Base-by-base conservation (phyloP, 1,140 invertebrate genomes). In the Drosophila persimilis region DNA sequence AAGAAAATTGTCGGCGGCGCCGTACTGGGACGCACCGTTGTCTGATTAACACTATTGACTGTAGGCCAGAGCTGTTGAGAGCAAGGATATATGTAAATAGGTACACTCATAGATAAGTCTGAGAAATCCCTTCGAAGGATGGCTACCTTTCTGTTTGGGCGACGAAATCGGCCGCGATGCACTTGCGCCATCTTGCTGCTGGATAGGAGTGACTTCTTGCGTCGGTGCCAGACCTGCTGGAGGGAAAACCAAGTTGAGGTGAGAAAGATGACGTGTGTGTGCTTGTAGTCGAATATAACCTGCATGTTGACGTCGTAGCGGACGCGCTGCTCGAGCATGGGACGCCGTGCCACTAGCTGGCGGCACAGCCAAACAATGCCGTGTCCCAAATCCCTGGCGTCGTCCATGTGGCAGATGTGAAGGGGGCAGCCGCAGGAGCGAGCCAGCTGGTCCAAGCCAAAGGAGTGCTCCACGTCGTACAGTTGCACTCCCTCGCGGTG, bases 391-490 rank as follows among this genome's bases (percentile, higher is more conserved):
- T 85, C 59, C 6, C 20, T 31, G 0, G 22, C 29, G 7, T 58
- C 46, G 31, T 53, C 57, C 63, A 73, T 66, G 54, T 76, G 63
- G 44, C 89, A 90, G 3, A 84, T 54, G 55, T 72, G 67, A 24
- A 89, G 44, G 0, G 80, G 75, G 20, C 85, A 75, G 11, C 55
- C 64, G 45, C 61, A 81, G 6, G 39, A 13, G 6, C 22, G 52
- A 3, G 85, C 73, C 51, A 90, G 55, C 6, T 77, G 56, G 26
- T 79, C 85, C 51, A 90, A 15, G 0, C 47, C 55, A 11, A 90
- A 90, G 8, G 89, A 61, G 24, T 90, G 73, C 51, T 84, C 89
- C 46, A 90, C 80, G 15, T 90, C 89, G 43, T 90, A 90, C 31
- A 90, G 50, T 44, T 90, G 85, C 2, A 90, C 64, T 6, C 85